Evolutionary conservation across 2,113 vertebrate species (phyloP), one percentile per base, ranked within the genome.

Genomic region (Phoenicopterus ruber): DNA sequence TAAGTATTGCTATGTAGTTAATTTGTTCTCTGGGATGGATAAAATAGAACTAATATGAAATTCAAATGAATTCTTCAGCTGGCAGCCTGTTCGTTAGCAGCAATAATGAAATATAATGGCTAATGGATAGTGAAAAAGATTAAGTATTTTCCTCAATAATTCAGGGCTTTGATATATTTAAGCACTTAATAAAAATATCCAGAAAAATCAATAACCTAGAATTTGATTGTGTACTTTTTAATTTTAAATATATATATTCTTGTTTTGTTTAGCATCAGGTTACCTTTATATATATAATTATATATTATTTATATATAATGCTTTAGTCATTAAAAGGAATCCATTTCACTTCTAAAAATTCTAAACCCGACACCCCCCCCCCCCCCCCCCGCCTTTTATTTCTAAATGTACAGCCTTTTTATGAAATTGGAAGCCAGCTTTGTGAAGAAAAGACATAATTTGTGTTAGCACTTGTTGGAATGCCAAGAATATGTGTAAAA

Each of bases 1-100:
- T 93, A 80, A 90, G 61, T 94, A 80, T 91, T 93, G 71, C 73
- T 67, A 36, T 89, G 70, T 82, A 69, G 65, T 82, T 96, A 93
- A 82, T 94, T 95, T 94, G 86, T 84, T 96, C 89, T 87, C 86
- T 84, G 73, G 69, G 73, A 63, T 55, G 80, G 72, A 79, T 89
- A 94, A 95, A 95, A 87, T 77, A 77, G 93, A 91, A 85, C 93
- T 96, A 38, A 93, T 92, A 87, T 80, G 93, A 91, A 95, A 91
- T 96, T 96, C 90, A 96, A 73, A 92, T 96, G 49, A 84, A 74
- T 91, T 91, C 65, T 63, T 92, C 81, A 93, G 50, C 65, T 74
- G 61, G 52, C 84, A 89, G 84, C 57, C 86, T 95, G 93, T 86
- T 96, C 92, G 80, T 91, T 96, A 96, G 87, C 93, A 93, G 62